Evolutionary conservation across 2,888 invertebrate genomes (phyloP), one percentile per base, ranked within the genome.

Genomic region (Antheraea assamensis): DNA sequence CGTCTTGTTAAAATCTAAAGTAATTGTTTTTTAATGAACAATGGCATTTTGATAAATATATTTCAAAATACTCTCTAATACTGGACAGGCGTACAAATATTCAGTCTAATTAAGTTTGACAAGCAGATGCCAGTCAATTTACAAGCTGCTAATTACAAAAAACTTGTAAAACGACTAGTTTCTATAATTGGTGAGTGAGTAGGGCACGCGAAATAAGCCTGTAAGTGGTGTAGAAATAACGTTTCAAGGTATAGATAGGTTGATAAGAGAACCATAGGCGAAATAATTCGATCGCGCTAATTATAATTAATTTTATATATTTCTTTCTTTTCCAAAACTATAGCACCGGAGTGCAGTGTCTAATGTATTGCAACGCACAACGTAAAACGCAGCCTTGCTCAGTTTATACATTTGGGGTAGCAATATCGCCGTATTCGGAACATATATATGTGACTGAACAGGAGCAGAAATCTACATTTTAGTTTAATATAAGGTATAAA

Each of bases 81-180:
- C 31, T 27, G 21, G 55, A n/a, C 35, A 2, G 24, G 68, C 55
- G 19, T 58, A 24, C 8, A 24, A 24, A 21, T 8, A 24, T 8
- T 2, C 7, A 21, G 3, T 35, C 30, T 7, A 52, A n/a, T 17
- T 47, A 19, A 30, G 3, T 52, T 31, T 24, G 35, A 73, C 76
- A 73, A 78, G 87, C 90, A 92, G 90, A 90, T 91, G 92, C n/a
- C n/a, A n/a, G n/a, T 82, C 80, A 80, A 74, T 75, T 10, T 81
- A 83, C 85, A 89, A 88, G 90, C 88, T 86, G 90, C 88, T 58
- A 58, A 92, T 92, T 90, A 89, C 83, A 80, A 83, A 82, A 86
- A 82, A 87, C 87, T 88, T 90, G 86, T 85, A 82, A 85, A 89
- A 88, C 80, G 88, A 90, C 90, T 87, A 90, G 90, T 90, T 83